Evolutionary conservation across 2,113 vertebrate species (phyloP).

Genomic region (Damaliscus lunatus): DNA sequence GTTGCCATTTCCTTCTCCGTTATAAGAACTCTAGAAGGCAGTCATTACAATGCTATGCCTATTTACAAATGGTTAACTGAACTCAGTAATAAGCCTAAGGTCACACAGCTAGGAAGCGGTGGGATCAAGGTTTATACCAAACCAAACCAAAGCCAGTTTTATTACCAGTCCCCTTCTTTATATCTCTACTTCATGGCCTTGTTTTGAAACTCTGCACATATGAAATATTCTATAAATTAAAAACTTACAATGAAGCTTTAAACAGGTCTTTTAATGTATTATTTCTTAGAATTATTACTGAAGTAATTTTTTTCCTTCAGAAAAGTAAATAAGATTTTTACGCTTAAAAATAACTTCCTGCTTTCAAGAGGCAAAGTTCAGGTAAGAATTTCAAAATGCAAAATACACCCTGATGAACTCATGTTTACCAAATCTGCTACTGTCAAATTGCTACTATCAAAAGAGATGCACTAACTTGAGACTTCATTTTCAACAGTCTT

Average conservation of each 20-base stretch:
- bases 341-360: neutral
- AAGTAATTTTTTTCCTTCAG: neutral
- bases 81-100: neutral
- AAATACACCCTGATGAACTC: neutral
- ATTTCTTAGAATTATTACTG: neutral
- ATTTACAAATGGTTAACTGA: neutral
- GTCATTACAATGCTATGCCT: neutral
- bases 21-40: neutral
- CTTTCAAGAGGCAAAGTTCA: constrained; percentile 28
- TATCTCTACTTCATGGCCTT: neutral
- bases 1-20: too few species aligned
- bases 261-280: neutral
- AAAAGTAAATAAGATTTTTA: neutral
- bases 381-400: constrained; percentile 1
- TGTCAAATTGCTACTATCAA: neutral
- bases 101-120: neutral
- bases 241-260: neutral
- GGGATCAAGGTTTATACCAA: neutral
- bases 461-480: neutral
- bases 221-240: neutral
- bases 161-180: neutral
- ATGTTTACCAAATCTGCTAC: neutral
- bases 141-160: neutral
- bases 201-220: neutral
- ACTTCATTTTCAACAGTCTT: neutral